phyloP scores from a whole-genome alignment of 2,797 vertebrate species.

The Borostomias antarcticus region DNA sequence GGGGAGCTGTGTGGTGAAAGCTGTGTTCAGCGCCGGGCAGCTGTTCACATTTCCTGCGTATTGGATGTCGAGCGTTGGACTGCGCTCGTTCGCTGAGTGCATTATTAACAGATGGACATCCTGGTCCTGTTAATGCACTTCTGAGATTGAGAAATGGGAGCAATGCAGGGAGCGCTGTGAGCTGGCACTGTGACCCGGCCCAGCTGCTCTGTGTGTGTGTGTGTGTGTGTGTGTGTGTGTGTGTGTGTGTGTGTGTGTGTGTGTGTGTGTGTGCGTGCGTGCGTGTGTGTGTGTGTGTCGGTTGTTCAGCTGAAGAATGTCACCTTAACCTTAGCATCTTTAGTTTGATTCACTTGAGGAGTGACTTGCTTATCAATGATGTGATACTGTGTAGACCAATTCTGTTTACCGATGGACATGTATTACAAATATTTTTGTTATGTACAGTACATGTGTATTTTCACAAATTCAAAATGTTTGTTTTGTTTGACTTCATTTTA shows the following conservation, averaged over 20 bases:
- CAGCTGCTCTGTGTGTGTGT: constrained; percentile 10
- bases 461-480: too few relatives aligned
- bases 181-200: not conserved
- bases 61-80: constrained; percentile 65
- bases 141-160: constrained; percentile 60
- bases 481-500: too few relatives aligned
- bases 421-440: too few relatives aligned
- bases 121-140: constrained; percentile 52
- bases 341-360: constrained; percentile 53
- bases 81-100: constrained; percentile 59
- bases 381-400: constrained; percentile 1
- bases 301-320: constrained; percentile 46
- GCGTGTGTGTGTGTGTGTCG: constrained; percentile 50
- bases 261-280: not conserved
- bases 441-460: too few relatives aligned
- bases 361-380: constrained; percentile 58
- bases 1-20: constrained; percentile 53
- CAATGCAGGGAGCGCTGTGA: constrained; percentile 48
- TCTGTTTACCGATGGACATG: not conserved
- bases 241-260: constrained; percentile 5
- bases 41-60: constrained; percentile 74
- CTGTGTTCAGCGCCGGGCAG: constrained; percentile 62
- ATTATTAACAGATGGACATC: constrained; percentile 73
- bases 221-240: constrained; percentile 14
- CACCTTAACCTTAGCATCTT: constrained; percentile 52